Base-by-base conservation (phyloP, 2,113 vertebrate genomes). In the Hyla sarda region DNA sequence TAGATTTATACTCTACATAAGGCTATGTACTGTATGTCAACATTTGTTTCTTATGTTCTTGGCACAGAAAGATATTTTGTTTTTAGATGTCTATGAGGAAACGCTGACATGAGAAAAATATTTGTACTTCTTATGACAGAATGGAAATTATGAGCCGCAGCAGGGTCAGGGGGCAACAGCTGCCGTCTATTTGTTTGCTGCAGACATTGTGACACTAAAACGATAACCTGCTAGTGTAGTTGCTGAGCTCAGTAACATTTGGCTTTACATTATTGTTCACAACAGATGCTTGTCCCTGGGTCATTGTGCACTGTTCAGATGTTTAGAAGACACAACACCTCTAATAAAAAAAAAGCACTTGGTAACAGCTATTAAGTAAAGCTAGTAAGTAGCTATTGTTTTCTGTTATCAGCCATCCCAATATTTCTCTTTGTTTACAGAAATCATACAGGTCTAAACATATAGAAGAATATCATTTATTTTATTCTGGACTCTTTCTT, bases 131-230 rank as follows among this genome's bases (percentile, higher is more conserved):
- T 80, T 41, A 41, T 58, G 69, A 69, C 82, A 84, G 77, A 34
- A 77, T 50, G 83, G 83, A 77, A 77, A 84, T 65, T n/a, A 17
- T 84, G 48, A 77, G 9, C 12, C 28, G 25, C 45, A 21, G 5
- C 25, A 25, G 45, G 83, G 25, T 48, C 14, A 25, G 50, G 56
- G 71, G 37, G 12, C 71, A 58, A 23, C 83, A 77, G 83, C 83
- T 84, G 83, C 56, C 50, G 45, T 60, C 7, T 28, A 41, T 79
- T 32, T 19, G 34, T 14, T 21, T 60, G 77, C 34, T 34, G 52
- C 19, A 32, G 4, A 45, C 50, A 16, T 28, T 62, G 77, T 16
- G 67, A 41, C 32, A 71, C 5, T 69, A 10, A 10, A 65, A 14
- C 30, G 21, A 16, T 69, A 21, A 69, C 16, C 65, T 10, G 30